Percentiles rank a stretch among this genome's conserved stretches.
These are phyloP conservation scores for Leptura quadrifasciata DNA, from an alignment of 2,888 invertebrate genomes.

Conservation along the genomic window DNA sequence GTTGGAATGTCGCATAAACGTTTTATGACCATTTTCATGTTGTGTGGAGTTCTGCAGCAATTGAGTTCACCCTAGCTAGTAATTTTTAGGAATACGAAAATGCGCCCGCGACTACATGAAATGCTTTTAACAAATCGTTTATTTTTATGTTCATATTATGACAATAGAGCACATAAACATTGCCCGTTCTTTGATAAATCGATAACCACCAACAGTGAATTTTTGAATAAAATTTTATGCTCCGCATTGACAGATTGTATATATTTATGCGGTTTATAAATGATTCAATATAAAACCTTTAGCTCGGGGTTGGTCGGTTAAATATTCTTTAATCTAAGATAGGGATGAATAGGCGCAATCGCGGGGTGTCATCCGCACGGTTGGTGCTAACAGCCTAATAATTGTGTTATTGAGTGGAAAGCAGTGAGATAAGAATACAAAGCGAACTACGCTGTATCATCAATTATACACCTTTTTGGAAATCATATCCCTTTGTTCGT, in stretches of 20 bases:
- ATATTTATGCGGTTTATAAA: conserved; percentile 21
- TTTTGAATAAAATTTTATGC: background rate
- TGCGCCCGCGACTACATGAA: background rate
- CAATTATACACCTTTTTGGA: conserved; percentile 62
- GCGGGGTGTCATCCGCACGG: conserved; percentile 64
- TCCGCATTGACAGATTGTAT: background rate
- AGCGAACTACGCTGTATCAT: conserved; percentile 56
- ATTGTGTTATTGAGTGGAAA: conserved; percentile 73
- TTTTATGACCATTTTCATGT: background rate
- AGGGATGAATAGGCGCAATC: conserved; percentile 57
- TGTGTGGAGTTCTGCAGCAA: background rate
- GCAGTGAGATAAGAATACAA: conserved; percentile 69
- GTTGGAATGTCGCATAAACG: background rate
- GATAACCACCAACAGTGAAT: conserved; percentile 1
- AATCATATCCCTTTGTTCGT: conserved; percentile 62
- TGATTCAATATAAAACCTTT: conserved; percentile 2
- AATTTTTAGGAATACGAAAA: conserved; percentile 2
- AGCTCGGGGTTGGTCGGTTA: background rate
- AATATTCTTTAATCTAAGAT: conserved; percentile 37
- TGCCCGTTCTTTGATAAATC: background rate
- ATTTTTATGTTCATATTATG: conserved; percentile 3
- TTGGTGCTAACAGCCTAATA: conserved; percentile 67
- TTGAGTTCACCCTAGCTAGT: background rate
- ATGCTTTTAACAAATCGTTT: conserved; percentile 7
- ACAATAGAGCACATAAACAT: background rate